phyloP scores from a whole-genome alignment of 1,140 invertebrate genomes.

The Rhopalosiphum maidis region DNA sequence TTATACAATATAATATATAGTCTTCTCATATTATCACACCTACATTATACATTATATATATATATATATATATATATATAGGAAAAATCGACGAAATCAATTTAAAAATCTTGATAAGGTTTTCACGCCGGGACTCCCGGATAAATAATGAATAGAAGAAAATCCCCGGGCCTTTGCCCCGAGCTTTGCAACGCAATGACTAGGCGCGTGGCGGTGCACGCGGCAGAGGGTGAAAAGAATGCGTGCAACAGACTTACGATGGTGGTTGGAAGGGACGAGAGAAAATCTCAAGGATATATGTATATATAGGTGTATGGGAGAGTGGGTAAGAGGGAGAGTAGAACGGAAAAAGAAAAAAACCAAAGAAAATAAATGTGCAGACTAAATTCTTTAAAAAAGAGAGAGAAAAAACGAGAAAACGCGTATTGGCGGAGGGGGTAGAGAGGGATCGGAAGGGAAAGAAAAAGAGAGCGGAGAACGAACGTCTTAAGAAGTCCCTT shows the following conservation, averaged over 20 bases:
- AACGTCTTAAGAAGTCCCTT: slow-evolving; percentile 54
- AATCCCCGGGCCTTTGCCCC: slow-evolving; percentile 45
- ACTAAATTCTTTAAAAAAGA: slow-evolving; percentile 40
- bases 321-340: background rate
- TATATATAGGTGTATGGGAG: background rate
- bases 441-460: background rate
- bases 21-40: background rate
- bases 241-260: background rate
- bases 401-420: slow-evolving; percentile 7
- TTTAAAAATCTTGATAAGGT: slow-evolving; percentile 53
- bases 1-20: background rate
- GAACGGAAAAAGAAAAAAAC: slow-evolving; percentile 12
- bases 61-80: background rate
- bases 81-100: slow-evolving; percentile 51
- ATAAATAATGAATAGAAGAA: slow-evolving; percentile 58
- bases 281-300: slow-evolving; percentile 3
- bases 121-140: slow-evolving; percentile 44
- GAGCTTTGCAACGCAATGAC: background rate
- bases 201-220: background rate
- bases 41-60: background rate
- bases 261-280: background rate
- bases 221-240: slow-evolving; percentile 17
- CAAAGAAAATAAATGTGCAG: slow-evolving; percentile 24
- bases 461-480: background rate
- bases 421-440: background rate